Conservation (phyloP, 2,797 vertebrate genomes). For the Coluber constrictor region DNA sequence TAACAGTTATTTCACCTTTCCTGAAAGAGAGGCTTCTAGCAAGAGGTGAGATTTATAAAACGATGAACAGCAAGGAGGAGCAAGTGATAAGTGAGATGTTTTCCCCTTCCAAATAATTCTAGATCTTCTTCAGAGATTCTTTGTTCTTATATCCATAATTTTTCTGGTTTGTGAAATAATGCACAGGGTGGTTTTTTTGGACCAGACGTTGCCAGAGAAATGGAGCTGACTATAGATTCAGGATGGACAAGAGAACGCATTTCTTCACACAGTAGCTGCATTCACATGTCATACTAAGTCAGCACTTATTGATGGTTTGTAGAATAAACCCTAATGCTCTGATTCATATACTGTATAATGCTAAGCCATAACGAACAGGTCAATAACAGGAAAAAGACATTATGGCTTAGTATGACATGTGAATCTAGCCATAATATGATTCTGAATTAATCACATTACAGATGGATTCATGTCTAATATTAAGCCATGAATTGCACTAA, state of each 20-base stretch:
- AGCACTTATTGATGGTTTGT: not conserved
- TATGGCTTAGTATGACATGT: not conserved
- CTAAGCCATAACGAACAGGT: not conserved
- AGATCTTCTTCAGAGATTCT: not conserved
- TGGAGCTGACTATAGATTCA: not conserved
- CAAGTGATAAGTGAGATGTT: not conserved
- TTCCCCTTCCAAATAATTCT: not conserved
- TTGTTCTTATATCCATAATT: not conserved
- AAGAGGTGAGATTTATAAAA: not conserved
- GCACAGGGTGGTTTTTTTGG: not conserved
- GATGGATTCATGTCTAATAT: not conserved
- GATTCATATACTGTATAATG: not conserved
- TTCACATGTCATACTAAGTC: not conserved
- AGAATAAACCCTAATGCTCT: not conserved
- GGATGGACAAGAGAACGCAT: not conserved
- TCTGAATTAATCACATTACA: not conserved
- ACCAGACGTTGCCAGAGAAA: not conserved
- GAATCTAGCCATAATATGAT: not conserved
- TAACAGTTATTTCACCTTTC: not conserved
- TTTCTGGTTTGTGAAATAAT: not conserved
- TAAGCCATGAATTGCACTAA: not conserved
- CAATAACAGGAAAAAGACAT: not conserved
- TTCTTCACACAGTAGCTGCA: not conserved
- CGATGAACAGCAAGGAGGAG: not conserved
- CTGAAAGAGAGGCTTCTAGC: not conserved